Evolutionary conservation across 2,888 invertebrate species (phyloP).

Genomic region (Masnerella sp.): DNA sequence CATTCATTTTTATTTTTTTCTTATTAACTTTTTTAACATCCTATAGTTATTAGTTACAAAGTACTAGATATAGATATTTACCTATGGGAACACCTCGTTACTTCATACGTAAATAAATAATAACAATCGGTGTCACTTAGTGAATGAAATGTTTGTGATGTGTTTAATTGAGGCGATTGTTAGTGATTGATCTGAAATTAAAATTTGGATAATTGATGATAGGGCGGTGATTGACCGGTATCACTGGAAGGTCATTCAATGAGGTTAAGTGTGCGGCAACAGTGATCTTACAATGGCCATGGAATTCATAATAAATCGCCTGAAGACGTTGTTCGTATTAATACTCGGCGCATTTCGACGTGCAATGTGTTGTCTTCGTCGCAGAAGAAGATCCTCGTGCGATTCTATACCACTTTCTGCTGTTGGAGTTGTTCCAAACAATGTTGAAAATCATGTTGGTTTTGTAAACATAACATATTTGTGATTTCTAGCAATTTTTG

Average conservation of each 20-base stretch:
- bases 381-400: slow-evolving; percentile 79
- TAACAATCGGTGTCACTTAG: too few relatives aligned
- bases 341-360: slow-evolving; percentile 80
- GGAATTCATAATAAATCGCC: slow-evolving; percentile 78
- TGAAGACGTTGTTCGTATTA: slow-evolving; percentile 80
- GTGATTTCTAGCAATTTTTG: not conserved
- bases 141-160: too few relatives aligned
- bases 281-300: slow-evolving; percentile 73
- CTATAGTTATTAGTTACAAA: too few relatives aligned
- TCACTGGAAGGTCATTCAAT: not conserved
- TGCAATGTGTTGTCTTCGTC: slow-evolving; percentile 82
- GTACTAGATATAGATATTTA: too few relatives aligned
- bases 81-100: too few relatives aligned
- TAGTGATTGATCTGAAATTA: too few relatives aligned
- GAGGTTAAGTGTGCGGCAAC: slow-evolving; percentile 33
- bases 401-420: slow-evolving; percentile 80
- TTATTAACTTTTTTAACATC: too few relatives aligned
- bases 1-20: too few relatives aligned
- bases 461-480: not conserved
- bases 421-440: slow-evolving; percentile 79
- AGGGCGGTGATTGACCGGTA: not conserved
- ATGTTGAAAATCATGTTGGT: slow-evolving; percentile 10
- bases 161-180: not conserved
- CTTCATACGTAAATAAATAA: too few relatives aligned
- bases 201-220: not conserved